These are phyloP conservation scores for Trilocha varians DNA, from an alignment of 2,888 invertebrate genomes.

Conservation along the genomic window DNA sequence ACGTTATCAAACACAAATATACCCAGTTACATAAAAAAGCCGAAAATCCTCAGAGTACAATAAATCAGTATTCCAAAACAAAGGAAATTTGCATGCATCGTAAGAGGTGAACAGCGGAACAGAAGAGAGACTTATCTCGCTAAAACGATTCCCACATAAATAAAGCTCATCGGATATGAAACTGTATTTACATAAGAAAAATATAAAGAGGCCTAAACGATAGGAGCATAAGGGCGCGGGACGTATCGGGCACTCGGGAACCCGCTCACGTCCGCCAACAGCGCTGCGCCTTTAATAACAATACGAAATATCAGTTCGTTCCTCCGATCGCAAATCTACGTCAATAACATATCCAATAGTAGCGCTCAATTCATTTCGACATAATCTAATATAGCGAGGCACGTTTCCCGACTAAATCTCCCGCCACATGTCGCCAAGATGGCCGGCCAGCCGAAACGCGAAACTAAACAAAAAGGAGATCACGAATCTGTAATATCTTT, in stretches of 20 bases:
- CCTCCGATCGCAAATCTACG: constrained; percentile 73
- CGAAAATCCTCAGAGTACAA: constrained; percentile 27
- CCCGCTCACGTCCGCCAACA: constrained; percentile 57
- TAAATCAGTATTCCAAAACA: constrained; percentile 53
- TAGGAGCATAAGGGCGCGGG: constrained; percentile 59
- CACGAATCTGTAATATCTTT: constrained; percentile 74
- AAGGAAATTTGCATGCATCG: constrained; percentile 57
- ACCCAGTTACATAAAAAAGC: constrained; percentile 4
- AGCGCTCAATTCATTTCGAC: constrained; percentile 72
- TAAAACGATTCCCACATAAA: constrained; percentile 74
- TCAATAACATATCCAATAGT: constrained; percentile 74
- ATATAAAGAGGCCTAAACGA: constrained; percentile 73
- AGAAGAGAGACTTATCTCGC: constrained; percentile 66
- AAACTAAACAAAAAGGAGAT: constrained; percentile 71
- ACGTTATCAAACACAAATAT: neutral
- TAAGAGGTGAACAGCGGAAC: constrained; percentile 57
- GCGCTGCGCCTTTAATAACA: constrained; percentile 66
- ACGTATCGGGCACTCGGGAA: constrained; percentile 46
- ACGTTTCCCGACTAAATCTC: constrained; percentile 72
- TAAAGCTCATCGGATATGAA: constrained; percentile 74
- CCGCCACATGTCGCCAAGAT: constrained; percentile 74
- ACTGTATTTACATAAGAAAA: constrained; percentile 72
- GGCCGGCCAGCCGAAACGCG: constrained; percentile 65
- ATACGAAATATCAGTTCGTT: constrained; percentile 74
- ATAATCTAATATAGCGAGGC: constrained; percentile 71